Evolutionary conservation across 2,888 invertebrate species (phyloP).

Genomic region (Cryptocephalus moraei): DNA sequence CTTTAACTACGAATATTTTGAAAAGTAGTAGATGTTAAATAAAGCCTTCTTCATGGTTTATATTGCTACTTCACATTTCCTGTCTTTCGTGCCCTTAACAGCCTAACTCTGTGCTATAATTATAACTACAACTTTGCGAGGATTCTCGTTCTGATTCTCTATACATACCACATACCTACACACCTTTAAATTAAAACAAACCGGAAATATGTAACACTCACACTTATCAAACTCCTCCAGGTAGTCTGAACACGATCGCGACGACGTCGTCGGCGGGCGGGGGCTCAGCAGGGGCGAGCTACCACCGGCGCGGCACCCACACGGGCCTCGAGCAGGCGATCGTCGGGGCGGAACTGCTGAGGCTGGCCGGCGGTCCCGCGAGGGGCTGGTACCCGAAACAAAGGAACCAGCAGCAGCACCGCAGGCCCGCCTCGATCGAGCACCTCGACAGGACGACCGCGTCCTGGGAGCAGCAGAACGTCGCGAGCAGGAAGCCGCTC

Average conservation of each 20-base stretch:
- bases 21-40: no score
- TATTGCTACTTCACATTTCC: no score
- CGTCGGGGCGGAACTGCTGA: slow-evolving; percentile 69
- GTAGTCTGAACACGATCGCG: slow-evolving; percentile 16
- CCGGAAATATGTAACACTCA: no score
- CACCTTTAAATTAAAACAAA: no score
- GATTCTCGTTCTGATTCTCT: no score
- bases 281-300: slow-evolving; percentile 24
- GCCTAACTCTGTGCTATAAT: no score
- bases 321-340: slow-evolving; percentile 41
- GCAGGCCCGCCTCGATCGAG: slow-evolving; percentile 73
- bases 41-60: no score
- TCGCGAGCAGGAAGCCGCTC: slow-evolving; percentile 61
- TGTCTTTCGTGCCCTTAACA: no score
- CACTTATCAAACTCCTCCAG: slow-evolving; percentile 2
- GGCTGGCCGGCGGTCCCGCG: slow-evolving; percentile 71
- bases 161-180: no score
- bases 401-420: slow-evolving; percentile 54
- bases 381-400: slow-evolving; percentile 78
- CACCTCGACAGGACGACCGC: slow-evolving; percentile 67
- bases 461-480: slow-evolving; percentile 36
- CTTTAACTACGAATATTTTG: no score
- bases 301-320: slow-evolving; percentile 24
- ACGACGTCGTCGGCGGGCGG: slow-evolving; percentile 29
- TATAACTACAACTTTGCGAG: no score